Base-by-base conservation (phyloP, 2,888 invertebrate genomes). In the Agrochola lota region DNA sequence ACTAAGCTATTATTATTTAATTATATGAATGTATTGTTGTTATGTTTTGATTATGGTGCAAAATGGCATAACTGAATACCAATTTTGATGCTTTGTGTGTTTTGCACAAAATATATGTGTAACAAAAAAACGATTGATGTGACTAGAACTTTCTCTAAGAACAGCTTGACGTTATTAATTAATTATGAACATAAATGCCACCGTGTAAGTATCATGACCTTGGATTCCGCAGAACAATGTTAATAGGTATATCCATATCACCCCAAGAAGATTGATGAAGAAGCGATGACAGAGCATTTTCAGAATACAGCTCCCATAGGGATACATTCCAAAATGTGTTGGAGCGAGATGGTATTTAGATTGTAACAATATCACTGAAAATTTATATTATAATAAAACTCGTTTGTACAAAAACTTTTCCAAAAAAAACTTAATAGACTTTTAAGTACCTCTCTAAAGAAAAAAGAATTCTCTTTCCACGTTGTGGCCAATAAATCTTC, bases 401-500 rank as follows among this genome's bases (percentile, higher is more conserved):
- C 26, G 23, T 62, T 64, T 15, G 6, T 20, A 23, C 15, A 35
- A 71, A 63, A 79, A 72, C n/a, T 12, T 72, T 78, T 63, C 20
- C 1, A 26, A 70, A 63, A 83, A 62, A 62, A 81, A 20, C 64
- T 40, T 69, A 60, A 77, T 43, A 74, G 40, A 57, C 70, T 63
- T 74, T 60, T 67, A 77, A 77, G 71, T 73, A 75, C 55, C 72
- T 57, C 12, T 67, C 70, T 73, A 78, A 84, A 60, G 35, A 73
- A 78, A 84, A 78, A 74, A 62, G 26, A 71, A 63, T 62, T 71
- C 26, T 46, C 63, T 78, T 86, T 83, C 71, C 71, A 35, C 70
- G 12, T 74, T 62, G 83, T 68, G 74, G 60, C 72, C 76, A 87
- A 85, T 87, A 87, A 87, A 88, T 87, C 85, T 80, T 77, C 57